These are phyloP conservation scores for Scomberomorus guttatus DNA, from an alignment of 2,797 vertebrate genomes.

Conservation along the genomic window DNA sequence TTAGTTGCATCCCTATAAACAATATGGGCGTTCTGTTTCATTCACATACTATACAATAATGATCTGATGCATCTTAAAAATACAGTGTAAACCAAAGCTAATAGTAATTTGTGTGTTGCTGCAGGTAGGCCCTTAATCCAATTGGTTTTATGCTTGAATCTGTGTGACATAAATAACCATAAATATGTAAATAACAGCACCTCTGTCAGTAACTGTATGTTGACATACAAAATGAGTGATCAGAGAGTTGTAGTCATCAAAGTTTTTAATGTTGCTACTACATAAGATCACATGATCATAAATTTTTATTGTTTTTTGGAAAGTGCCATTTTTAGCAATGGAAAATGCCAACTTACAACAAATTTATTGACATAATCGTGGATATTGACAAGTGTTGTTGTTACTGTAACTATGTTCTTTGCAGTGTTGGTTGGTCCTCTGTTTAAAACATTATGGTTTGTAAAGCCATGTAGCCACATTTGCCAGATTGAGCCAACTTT, in stretches of 20 bases:
- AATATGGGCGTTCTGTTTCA: not conserved
- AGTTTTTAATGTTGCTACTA: not conserved
- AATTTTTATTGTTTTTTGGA: too few relatives aligned
- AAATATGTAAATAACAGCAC: not conserved
- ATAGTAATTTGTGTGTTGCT: not conserved
- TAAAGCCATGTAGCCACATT: slow-evolving; percentile 15
- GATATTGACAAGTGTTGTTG: not conserved
- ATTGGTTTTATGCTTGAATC: not conserved
- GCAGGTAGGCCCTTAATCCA: not conserved
- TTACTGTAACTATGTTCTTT: not conserved
- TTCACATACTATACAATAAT: not conserved
- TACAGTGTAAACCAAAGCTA: not conserved
- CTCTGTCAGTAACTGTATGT: not conserved
- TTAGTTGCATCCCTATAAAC: too few relatives aligned
- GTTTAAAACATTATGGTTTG: not conserved
- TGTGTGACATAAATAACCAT: not conserved
- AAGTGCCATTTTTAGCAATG: not conserved
- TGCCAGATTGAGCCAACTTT: slow-evolving; percentile 30
- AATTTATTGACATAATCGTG: not conserved
- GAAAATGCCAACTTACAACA: not conserved
- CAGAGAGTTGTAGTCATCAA: too few relatives aligned
- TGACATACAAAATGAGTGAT: not conserved
- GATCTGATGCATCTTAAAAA: not conserved
- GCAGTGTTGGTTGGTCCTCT: not conserved
- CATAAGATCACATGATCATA: not conserved